phyloP scores from a whole-genome alignment of 2,797 vertebrate genomes.

The Aselliscus stoliczkanus region DNA sequence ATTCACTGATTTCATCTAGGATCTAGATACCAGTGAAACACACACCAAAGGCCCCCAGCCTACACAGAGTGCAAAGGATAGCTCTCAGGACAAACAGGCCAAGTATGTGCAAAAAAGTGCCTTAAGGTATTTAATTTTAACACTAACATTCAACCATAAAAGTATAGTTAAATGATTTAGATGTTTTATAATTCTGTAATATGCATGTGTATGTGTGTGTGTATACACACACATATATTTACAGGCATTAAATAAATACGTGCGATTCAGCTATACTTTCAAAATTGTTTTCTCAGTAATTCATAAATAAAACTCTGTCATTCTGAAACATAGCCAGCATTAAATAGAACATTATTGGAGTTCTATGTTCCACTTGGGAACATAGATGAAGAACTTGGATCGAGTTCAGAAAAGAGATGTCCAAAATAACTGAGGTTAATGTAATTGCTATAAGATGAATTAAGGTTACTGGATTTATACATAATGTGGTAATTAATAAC shows the following conservation, averaged over 20 bases:
- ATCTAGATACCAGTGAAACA: background rate
- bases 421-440: background rate
- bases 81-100: background rate
- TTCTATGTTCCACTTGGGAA: background rate
- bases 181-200: background rate
- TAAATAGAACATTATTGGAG: background rate
- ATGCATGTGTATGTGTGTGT: background rate
- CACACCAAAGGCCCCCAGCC: background rate
- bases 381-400: background rate
- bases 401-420: background rate
- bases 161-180: background rate
- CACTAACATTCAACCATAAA: background rate
- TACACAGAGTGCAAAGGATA: background rate
- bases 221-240: background rate
- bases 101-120: background rate
- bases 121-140: background rate
- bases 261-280: background rate
- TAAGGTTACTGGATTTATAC: background rate
- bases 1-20: background rate
- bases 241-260: background rate
- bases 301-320: background rate
- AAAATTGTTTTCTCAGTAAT: background rate
- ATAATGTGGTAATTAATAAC: background rate
- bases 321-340: background rate
- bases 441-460: background rate